These are phyloP conservation scores for Carlito syrichta DNA, from an alignment of 2,113 vertebrate genomes.

Conservation along the genomic window DNA sequence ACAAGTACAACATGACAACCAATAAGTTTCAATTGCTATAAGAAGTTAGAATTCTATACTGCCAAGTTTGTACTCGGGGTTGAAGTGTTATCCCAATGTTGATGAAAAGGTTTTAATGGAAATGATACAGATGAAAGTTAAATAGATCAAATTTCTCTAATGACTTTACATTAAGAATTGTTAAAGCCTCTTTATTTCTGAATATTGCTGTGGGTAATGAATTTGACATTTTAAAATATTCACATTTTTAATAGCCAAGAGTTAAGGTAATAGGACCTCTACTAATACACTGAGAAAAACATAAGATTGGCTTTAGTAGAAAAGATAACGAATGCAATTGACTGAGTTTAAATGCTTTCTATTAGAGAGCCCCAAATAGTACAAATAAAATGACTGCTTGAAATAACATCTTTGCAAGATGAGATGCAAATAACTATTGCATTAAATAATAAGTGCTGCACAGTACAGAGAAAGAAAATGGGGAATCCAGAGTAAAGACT, in stretches of 20 bases:
- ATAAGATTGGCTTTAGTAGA: not conserved
- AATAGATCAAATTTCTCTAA: conserved; percentile 51
- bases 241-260: not conserved
- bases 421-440: not conserved
- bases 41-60: conserved; percentile 74
- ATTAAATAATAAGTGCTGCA: not conserved
- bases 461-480: not conserved
- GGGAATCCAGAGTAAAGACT: not conserved
- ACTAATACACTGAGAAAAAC: not conserved
- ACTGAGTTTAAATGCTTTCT: not conserved
- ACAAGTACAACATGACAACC: conserved; percentile 76
- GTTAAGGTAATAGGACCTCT: not conserved
- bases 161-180: conserved; percentile 44
- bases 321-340: not conserved
- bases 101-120: conserved; percentile 70
- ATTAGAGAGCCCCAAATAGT: not conserved
- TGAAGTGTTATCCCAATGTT: conserved; percentile 75
- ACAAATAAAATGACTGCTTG: not conserved
- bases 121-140: conserved; percentile 62
- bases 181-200: not conserved
- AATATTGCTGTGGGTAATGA: not conserved
- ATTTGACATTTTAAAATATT: not conserved
- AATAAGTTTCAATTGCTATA: conserved; percentile 55
- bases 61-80: conserved; percentile 66
- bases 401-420: not conserved